Evolutionary conservation across 2,113 vertebrate species (phyloP), one percentile per base, ranked within the genome.

Genomic region (Pagrus major): DNA sequence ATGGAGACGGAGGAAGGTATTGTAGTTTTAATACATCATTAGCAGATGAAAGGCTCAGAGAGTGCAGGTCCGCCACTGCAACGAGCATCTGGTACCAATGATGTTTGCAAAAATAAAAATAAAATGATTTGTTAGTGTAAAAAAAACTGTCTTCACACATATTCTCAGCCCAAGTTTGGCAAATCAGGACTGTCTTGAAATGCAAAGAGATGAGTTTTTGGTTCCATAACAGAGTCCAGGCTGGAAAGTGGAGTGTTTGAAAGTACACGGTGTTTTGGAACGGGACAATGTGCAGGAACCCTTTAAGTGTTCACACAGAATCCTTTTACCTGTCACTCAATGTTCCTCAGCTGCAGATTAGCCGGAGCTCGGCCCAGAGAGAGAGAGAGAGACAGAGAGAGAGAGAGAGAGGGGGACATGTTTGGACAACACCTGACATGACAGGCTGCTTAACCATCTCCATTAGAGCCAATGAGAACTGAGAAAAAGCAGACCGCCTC

Each of bases 391-490:
- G 67, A 23, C 39, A 42, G 67, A 35, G 21, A 55, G 29, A 55
- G 29, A 39, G 52, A 47, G 71, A 51, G 68, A 21, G 25, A 16
- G 61, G 23, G 42, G 54, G 84, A 72, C 85, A 89, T 89, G 88
- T 91, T 91, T 86, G 78, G 80, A 86, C 89, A 93, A 90, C 91
- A 93, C 91, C 92, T 93, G 91, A 90, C 89, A 78, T 87, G 91
- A 84, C 96, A 91, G 93, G 92, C 95, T 94, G 95, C 96, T 96
- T 86, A 89, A 81, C 96, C 96, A 95, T 96, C 95, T 95, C 94
- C 95, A 96, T 97, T 96, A 96, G 95, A 95, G 94, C 96, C 96
- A 96, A 96, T 96, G 96, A 95, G 96, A 93, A 90, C 94, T 97
- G 97, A 99, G 97, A 94, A 95, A 97, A 95, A 96, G 93, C 97